Evolutionary conservation across 2,888 invertebrate species (phyloP).

Genomic region (Argynnis bischoffii): DNA sequence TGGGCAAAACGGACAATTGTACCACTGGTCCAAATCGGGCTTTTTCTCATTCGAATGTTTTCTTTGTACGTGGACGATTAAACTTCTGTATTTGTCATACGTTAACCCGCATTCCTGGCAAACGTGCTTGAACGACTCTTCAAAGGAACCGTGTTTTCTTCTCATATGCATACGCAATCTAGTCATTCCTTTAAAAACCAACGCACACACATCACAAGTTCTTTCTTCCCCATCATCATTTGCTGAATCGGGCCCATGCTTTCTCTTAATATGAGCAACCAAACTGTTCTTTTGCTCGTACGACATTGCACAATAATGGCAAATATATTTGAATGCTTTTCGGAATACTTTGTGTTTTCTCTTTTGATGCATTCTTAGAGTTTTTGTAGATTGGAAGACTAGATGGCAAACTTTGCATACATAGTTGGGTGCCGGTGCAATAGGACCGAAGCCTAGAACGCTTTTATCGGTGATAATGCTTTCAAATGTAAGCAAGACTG

Average conservation of each 20-base stretch:
- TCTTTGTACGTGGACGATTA: conserved; percentile 66
- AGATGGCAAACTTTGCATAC: conserved; percentile 72
- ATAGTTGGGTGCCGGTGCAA: conserved; percentile 41
- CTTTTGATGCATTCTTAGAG: conserved; percentile 67
- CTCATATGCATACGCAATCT: conserved; percentile 73
- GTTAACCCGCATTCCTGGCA: conserved; percentile 69
- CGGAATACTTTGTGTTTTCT: conserved; percentile 65
- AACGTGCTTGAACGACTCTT: conserved; percentile 64
- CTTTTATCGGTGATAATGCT: conserved; percentile 59
- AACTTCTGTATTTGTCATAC: conserved; percentile 70
- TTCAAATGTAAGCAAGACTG: conserved; percentile 66
- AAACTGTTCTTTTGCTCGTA: conserved; percentile 72
- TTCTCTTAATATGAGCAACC: conserved; percentile 67
- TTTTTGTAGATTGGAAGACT: conserved; percentile 66
- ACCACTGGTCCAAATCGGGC: conserved; percentile 58
- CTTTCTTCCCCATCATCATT: conserved; percentile 62
- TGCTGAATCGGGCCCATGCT: conserved; percentile 61
- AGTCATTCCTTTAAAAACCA: conserved; percentile 69
- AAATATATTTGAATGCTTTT: conserved; percentile 61
- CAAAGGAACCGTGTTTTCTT: conserved; percentile 66
- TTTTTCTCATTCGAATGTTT: conserved; percentile 59
- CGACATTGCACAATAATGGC: conserved; percentile 69
- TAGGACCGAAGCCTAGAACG: conserved; percentile 42
- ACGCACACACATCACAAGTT: conserved; percentile 69
- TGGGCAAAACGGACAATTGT: conserved; percentile 68